Percentiles rank a stretch among this genome's conserved stretches.
phyloP scores from a whole-genome alignment of 2,797 vertebrate species.

The Enteromius treurensis region DNA sequence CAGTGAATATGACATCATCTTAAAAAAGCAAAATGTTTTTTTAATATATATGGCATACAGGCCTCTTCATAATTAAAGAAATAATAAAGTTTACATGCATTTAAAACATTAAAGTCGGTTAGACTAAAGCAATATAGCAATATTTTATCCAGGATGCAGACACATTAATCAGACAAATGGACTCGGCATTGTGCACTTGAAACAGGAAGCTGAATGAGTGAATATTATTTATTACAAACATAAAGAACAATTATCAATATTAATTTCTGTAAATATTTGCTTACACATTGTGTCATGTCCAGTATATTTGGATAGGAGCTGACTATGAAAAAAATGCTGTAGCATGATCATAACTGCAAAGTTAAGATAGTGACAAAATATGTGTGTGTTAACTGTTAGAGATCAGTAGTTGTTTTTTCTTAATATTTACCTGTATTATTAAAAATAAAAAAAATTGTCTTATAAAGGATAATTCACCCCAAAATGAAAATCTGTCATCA shows the following conservation, averaged over 20 bases:
- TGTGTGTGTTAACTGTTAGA: background rate
- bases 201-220: too few relatives aligned
- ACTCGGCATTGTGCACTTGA: background rate
- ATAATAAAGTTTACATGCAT: background rate
- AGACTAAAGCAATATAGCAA: background rate
- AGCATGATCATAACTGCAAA: background rate
- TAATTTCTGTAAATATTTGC: background rate
- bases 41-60: background rate
- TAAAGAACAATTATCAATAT: background rate
- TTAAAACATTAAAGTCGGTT: background rate
- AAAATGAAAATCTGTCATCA: background rate
- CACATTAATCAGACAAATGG: background rate
- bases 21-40: background rate
- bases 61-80: background rate
- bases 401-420: background rate
- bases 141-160: background rate
- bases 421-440: conserved; percentile 2
- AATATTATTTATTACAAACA: background rate
- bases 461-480: background rate
- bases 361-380: background rate
- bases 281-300: background rate
- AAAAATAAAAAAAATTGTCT: too few relatives aligned
- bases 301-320: background rate
- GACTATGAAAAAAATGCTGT: background rate
- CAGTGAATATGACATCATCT: conserved; percentile 20